phyloP scores from a whole-genome alignment of 2,113 vertebrate genomes.

The Cricetomys ansorgei region DNA sequence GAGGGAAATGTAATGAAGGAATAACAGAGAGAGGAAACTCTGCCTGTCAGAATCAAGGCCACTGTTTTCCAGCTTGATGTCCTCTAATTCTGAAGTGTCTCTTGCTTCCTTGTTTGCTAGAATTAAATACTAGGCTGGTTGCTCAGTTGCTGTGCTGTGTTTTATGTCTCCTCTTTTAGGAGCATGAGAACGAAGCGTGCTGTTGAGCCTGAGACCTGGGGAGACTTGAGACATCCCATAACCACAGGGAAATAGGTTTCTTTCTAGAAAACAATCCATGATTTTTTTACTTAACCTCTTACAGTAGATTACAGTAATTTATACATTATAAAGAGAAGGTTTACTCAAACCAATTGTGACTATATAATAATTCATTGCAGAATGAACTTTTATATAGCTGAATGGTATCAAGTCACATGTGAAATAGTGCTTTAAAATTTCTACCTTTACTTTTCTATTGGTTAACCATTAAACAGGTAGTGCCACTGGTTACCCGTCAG shows the following conservation, averaged over 20 bases:
- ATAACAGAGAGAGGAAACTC: background rate
- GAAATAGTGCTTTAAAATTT: background rate
- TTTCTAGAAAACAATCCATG: background rate
- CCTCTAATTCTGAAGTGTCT: background rate
- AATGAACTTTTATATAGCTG: background rate
- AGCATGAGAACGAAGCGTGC: background rate
- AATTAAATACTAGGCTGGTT: background rate
- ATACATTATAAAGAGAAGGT: background rate
- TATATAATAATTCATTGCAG: background rate
- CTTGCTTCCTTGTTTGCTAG: background rate
- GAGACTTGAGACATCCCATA: background rate
- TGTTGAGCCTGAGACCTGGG: background rate
- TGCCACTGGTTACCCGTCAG: no score
- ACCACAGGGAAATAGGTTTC: background rate
- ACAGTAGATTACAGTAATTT: background rate
- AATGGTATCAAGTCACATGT: background rate
- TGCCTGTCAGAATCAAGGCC: background rate
- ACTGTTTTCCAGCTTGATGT: background rate
- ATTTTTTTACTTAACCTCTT: background rate
- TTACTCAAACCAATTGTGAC: background rate
- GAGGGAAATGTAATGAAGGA: background rate
- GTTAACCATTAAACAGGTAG: no score
- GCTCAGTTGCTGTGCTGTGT: background rate
- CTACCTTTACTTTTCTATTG: background rate
- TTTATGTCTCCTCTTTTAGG: background rate